Base-by-base conservation (phyloP, 2,113 vertebrate species). In the Gopherus flavomarginatus region DNA sequence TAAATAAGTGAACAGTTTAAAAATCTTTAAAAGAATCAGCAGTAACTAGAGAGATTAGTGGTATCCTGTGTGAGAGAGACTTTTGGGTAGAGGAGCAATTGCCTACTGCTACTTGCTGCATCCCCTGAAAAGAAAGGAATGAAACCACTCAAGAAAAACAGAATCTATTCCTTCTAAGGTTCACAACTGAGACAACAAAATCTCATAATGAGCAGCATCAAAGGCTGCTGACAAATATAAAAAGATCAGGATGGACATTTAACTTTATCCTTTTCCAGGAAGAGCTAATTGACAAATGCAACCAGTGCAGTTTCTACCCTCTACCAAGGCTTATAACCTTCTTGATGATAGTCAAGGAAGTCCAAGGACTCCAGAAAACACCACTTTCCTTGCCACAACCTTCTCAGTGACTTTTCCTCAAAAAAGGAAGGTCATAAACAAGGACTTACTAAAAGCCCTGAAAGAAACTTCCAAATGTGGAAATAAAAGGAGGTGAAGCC, bases 401-500 rank as follows among this genome's bases (percentile, higher is more conserved):
- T 1, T 90, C 44, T 83, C 42, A 47, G 75, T 47, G 22, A 42
- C 22, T 27, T 78, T 78, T 78, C 42, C 42, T 26, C 42, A 78
- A 47, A 78, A 27, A 92, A n/a, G n/a, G n/a, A 72, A n/a, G n/a
- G 19, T 38, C 35, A 72, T 54, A 95, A 95, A 94, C 56, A 11
- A 7, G 35, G 84, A 92, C 56, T 90, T 95, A 92, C 92, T 93
- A 94, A 96, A 96, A 95, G 78, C 31, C 79, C n/a, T 93, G 87
- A 96, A 77, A 53, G 87, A 52, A 95, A 93, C 35, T 85, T 94
- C 62, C 90, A 95, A 90, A 93, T 87, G 86, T 4, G 17, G 81
- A 62, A 94, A 95, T 95, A 94, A 92, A 95, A 88, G 87, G 31
- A 96, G 72, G 77, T 85, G 95, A 93, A 95, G 49, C 89, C 85